Conservation (phyloP, 1,140 invertebrate genomes). For the Heliothis virescens region DNA sequence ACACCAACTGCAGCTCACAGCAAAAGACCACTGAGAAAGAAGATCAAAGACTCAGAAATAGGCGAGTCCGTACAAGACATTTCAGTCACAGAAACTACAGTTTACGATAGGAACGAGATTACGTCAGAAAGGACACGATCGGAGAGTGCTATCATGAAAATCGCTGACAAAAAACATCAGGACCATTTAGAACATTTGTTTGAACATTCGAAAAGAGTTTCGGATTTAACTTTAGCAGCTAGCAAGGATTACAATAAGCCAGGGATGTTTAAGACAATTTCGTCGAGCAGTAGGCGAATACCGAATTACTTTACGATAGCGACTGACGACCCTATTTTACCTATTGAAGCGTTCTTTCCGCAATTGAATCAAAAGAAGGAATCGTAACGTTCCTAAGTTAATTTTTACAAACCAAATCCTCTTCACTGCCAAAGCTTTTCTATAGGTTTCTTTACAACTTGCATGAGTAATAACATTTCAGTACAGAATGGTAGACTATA, state of each 20-base stretch:
- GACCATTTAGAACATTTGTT: constrained; percentile 77
- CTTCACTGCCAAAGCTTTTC: constrained; percentile 79
- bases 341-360: constrained; percentile 88
- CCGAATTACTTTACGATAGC: constrained; percentile 88
- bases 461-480: neutral
- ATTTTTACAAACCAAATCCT: constrained; percentile 69
- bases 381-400: constrained; percentile 72
- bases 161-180: constrained; percentile 82
- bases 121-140: constrained; percentile 82
- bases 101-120: constrained; percentile 71
- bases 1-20: constrained; percentile 61
- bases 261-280: constrained; percentile 86
- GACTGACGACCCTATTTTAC: constrained; percentile 88
- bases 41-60: constrained; percentile 76
- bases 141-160: constrained; percentile 87
- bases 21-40: constrained; percentile 76
- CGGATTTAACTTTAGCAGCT: constrained; percentile 87
- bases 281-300: constrained; percentile 84
- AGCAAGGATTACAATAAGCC: constrained; percentile 87
- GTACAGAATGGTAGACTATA: neutral
- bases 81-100: constrained; percentile 71
- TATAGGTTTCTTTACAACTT: constrained; percentile 24
- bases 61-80: constrained; percentile 79
- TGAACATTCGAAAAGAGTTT: constrained; percentile 87
- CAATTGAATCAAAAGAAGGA: constrained; percentile 87